phyloP scores from a whole-genome alignment of 2,888 invertebrate genomes.

The Callimorpha dominula region DNA sequence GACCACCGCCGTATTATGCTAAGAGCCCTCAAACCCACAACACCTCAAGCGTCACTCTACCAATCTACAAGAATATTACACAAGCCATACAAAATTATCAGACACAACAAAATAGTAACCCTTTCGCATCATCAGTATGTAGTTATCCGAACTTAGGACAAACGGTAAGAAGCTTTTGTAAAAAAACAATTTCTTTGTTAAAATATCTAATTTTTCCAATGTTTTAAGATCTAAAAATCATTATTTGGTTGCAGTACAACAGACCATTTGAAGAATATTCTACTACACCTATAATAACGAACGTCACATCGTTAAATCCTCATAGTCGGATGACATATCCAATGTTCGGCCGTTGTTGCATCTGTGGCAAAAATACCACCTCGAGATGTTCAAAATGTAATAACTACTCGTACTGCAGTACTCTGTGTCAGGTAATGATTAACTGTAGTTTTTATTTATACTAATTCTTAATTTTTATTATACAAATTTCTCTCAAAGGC shows the following conservation, averaged over 20 bases:
- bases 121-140: not conserved
- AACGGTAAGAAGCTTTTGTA: constrained; percentile 5
- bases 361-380: constrained; percentile 55
- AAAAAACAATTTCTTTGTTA: not conserved
- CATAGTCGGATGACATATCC: constrained; percentile 39
- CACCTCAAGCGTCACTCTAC: not conserved
- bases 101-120: constrained; percentile 4
- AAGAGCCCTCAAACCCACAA: not conserved
- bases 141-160: not conserved
- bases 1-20: not conserved
- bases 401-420: constrained; percentile 59
- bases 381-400: constrained; percentile 54
- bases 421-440: constrained; percentile 63
- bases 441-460: too few species aligned
- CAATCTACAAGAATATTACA: not conserved
- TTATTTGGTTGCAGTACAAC: constrained; percentile 36
- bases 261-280: constrained; percentile 10
- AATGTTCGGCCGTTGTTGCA: constrained; percentile 46
- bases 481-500: too few species aligned
- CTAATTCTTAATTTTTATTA: too few species aligned
- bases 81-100: constrained; percentile 7
- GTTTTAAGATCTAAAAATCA: not conserved
- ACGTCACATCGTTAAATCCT: constrained; percentile 51
- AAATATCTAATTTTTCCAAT: not conserved
- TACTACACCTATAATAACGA: constrained; percentile 50